Evolutionary conservation across 2,888 invertebrate species (phyloP), one percentile per base, ranked within the genome.

Genomic region (Abrostola triplasia): DNA sequence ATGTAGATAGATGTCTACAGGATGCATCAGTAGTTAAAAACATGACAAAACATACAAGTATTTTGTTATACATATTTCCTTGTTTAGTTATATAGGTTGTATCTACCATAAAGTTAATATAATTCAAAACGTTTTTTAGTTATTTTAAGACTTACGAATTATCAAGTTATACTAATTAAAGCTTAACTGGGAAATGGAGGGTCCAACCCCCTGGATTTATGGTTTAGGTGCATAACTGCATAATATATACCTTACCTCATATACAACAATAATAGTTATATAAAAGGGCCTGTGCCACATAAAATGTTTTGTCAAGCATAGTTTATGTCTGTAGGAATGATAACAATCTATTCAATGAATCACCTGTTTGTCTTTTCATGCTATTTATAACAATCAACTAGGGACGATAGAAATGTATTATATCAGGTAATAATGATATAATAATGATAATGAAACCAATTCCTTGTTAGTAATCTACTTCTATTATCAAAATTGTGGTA

Each of bases 301-400:
- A 42, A 40, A 38, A 56, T 53, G 13, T 13, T 49, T 44, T 49
- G 9, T 37, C 36, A 48, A 42, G 24, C 47, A 12, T 42, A 56
- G 24, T 53, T 59, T 59, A 12, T 24, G 36, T 10, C 10, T 42
- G 9, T 55, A 64, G 36, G 48, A 66, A 59, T 59, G 41, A 56
- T 56, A 73, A 67, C 52, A 72, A 51, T 35, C 24, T 10, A 38
- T 66, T 56, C 11, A 52, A 41, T 64, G 12, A 50, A 44, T 68
- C 37, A 24, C 24, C 37, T 52, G 47, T 48, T 48, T 56, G 36
- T 57, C 38, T 53, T 50, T 47, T 9, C n/a, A 9, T 13, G 44
- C n/a, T 57, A 62, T 62, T 36, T 53, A 56, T 49, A 61, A 50
- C 70, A 69, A 36, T 56, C 24, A 38, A 64, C 35, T 55, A 6